These are phyloP conservation scores for Barypeithes pellucidus DNA, from an alignment of 2,888 invertebrate genomes.

Conservation along the genomic window DNA sequence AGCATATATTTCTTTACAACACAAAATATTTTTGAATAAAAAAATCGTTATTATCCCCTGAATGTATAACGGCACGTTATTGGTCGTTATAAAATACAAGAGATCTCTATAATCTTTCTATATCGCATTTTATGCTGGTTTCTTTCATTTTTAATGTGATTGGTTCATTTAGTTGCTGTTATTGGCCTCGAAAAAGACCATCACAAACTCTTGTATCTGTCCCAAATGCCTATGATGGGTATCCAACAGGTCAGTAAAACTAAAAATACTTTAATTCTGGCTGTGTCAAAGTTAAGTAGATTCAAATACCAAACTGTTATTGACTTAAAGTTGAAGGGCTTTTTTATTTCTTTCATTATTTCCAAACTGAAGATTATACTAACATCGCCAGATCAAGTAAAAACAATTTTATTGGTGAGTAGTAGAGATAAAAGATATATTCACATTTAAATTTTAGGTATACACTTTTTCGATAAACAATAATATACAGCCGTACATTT, in stretches of 20 bases:
- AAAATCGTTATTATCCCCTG: constrained; percentile 39
- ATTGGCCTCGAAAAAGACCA: constrained; percentile 75
- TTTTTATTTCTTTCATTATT: constrained; percentile 49
- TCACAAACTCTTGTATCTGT: constrained; percentile 75
- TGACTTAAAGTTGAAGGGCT: not conserved
- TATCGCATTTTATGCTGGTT: constrained; percentile 28
- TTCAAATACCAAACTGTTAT: not conserved
- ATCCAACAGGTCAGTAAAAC: constrained; percentile 66
- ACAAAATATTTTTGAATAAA: not conserved
- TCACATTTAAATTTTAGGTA: not conserved
- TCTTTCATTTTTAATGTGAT: constrained; percentile 31
- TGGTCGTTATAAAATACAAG: not conserved
- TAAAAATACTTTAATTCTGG: constrained; percentile 13
- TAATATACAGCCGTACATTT: too few relatives aligned
- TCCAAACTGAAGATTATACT: constrained; percentile 61
- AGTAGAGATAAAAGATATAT: constrained; percentile 24
- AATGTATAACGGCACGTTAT: constrained; percentile 23
- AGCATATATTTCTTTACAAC: constrained; percentile 15
- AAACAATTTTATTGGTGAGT: constrained; percentile 61
- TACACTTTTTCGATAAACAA: not conserved
- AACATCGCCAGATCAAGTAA: constrained; percentile 63
- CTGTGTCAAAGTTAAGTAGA: not conserved
- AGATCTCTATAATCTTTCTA: constrained; percentile 22
- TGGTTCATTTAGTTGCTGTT: constrained; percentile 69
- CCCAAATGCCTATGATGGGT: constrained; percentile 74